These are phyloP conservation scores for Grammomys surdaster DNA, from an alignment of 2,113 vertebrate genomes.

Conservation along the genomic window DNA sequence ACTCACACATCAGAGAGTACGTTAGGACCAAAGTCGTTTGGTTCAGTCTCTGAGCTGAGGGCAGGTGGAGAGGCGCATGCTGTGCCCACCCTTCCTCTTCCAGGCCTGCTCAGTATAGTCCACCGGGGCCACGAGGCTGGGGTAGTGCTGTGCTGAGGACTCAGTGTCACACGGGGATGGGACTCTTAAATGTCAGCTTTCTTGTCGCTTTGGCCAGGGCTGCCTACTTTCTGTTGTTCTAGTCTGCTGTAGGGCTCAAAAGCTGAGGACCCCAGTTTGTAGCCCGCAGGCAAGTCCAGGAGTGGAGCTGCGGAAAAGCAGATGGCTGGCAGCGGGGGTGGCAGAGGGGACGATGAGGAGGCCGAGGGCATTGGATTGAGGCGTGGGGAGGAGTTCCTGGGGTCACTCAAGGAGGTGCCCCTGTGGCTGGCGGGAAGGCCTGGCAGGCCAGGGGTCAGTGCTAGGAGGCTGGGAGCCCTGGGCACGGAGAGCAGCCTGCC, in stretches of 20 bases:
- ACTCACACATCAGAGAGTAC: slow-evolving; percentile 38
- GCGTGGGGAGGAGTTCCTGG: slow-evolving; percentile 87
- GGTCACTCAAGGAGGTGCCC: slow-evolving; percentile 84
- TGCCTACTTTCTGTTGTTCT: slow-evolving; percentile 90
- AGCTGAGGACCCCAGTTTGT: slow-evolving; percentile 92
- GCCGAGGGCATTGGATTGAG: slow-evolving; percentile 85
- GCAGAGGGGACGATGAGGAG: slow-evolving; percentile 85
- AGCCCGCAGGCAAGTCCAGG: slow-evolving; percentile 89
- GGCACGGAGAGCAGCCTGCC: slow-evolving; percentile 92
- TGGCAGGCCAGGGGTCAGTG: slow-evolving; percentile 74
- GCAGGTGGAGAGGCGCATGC: not conserved
- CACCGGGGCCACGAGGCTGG: not conserved
- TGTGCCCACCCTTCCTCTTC: not conserved
- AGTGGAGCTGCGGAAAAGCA: slow-evolving; percentile 89
- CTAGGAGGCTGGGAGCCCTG: slow-evolving; percentile 88
- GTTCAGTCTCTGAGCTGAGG: slow-evolving; percentile 52
- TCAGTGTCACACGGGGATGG: slow-evolving; percentile 4
- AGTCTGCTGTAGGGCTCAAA: slow-evolving; percentile 95
- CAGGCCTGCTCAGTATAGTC: not conserved
- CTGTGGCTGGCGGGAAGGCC: slow-evolving; percentile 81
- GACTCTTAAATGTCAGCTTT: slow-evolving; percentile 88
- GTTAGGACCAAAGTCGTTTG: slow-evolving; percentile 43
- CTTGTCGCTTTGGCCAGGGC: slow-evolving; percentile 84
- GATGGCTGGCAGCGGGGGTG: slow-evolving; percentile 83
- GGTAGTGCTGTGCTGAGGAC: not conserved